phyloP scores from a whole-genome alignment of 2,113 vertebrate genomes.

The Sakesphorus luctuosus region DNA sequence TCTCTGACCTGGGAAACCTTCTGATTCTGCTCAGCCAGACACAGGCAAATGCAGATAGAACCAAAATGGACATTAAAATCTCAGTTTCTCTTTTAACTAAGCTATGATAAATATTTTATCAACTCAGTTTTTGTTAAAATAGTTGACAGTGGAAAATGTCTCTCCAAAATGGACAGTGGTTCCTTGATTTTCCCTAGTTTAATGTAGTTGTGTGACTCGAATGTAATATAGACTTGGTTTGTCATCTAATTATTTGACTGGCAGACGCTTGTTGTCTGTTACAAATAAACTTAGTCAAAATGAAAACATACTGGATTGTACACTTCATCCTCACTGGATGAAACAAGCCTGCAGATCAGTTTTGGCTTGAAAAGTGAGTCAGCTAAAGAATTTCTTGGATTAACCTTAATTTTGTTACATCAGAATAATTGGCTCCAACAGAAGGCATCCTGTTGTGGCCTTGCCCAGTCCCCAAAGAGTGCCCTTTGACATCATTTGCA shows the following conservation, averaged over 20 bases:
- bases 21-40: background rate
- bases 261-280: background rate
- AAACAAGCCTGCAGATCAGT: background rate
- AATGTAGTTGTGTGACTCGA: background rate
- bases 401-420: conserved; percentile 28
- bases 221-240: background rate
- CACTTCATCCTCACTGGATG: background rate
- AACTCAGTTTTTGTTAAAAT: background rate
- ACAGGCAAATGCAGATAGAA: background rate
- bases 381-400: conserved; percentile 27
- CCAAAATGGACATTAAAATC: background rate
- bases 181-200: background rate
- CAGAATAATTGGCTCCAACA: conserved; percentile 31
- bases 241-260: background rate
- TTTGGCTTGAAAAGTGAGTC: conserved; percentile 11
- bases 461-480: conserved; percentile 1
- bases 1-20: background rate
- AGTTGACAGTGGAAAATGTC: background rate
- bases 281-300: background rate
- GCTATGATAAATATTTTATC: background rate
- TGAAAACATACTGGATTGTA: background rate
- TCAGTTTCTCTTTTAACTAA: background rate
- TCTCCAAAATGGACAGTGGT: background rate
- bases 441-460: background rate
- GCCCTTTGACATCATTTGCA: background rate